phyloP scores from a whole-genome alignment of 2,113 vertebrate genomes.

The Oryctolagus cuniculus region DNA sequence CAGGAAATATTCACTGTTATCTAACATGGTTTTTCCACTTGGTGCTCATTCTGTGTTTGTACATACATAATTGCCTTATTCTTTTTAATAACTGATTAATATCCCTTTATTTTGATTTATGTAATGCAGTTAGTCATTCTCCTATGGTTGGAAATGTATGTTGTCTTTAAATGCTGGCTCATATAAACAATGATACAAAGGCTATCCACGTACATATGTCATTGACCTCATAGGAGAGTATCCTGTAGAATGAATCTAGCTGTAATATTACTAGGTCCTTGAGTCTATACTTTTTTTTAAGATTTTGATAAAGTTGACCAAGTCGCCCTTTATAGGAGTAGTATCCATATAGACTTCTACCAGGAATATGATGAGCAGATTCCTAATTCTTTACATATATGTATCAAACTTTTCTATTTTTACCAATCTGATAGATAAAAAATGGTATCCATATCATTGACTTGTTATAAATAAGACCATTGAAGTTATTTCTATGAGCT shows the following conservation, averaged over 20 bases:
- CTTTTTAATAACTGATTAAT: conserved; percentile 23
- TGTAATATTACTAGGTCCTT: neutral
- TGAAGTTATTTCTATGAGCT: neutral
- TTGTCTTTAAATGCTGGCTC: neutral
- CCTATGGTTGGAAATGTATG: neutral
- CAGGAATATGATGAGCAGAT: neutral
- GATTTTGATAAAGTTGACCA: neutral
- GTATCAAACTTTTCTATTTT: neutral
- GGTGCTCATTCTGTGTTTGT: neutral
- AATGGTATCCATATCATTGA: neutral
- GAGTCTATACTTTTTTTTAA: neutral
- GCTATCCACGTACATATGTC: neutral
- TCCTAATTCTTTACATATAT: neutral
- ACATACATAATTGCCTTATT: neutral
- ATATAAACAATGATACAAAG: neutral
- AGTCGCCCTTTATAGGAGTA: neutral
- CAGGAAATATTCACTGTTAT: neutral
- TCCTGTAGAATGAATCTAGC: neutral
- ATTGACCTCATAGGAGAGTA: neutral
- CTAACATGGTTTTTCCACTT: neutral
- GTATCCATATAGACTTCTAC: neutral
- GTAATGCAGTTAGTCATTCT: neutral
- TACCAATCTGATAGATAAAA: neutral
- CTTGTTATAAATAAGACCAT: neutral
- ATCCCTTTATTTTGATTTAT: neutral